A percentile compares a stretch with the other conserved stretches of the same genome.
Evolutionary conservation across 2,888 invertebrate genomes (phyloP).

Genomic region (Eupithecia centaureata): DNA sequence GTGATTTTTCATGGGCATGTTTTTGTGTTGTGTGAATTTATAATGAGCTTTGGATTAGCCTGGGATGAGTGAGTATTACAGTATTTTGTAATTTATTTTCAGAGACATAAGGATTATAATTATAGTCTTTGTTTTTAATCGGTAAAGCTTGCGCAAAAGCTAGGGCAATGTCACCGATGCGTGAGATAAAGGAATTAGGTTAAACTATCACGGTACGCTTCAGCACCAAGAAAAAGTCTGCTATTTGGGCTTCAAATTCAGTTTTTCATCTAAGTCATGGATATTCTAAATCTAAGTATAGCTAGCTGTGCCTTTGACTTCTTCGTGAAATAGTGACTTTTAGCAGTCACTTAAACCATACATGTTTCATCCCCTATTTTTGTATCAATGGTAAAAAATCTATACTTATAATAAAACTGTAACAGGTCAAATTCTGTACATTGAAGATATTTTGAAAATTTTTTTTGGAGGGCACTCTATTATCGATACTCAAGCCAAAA

Average conservation of each 20-base stretch:
- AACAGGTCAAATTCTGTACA: too few species aligned
- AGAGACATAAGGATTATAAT: not conserved
- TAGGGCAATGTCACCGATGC: not conserved
- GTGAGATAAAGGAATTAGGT: slow-evolving; percentile 10
- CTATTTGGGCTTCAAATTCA: not conserved
- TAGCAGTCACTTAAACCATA: too few species aligned
- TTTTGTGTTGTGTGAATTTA: slow-evolving; percentile 45
- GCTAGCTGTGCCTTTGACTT: too few species aligned
- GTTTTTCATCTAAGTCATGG: too few species aligned
- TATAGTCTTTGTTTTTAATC: not conserved
- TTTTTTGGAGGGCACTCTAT: too few species aligned
- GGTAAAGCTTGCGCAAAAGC: slow-evolving; percentile 3
- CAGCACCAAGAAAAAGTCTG: not conserved
- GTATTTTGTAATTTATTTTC: not conserved
- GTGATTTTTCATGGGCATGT: slow-evolving; percentile 48
- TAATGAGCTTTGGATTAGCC: slow-evolving; percentile 39
- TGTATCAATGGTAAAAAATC: too few species aligned
- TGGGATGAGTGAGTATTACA: slow-evolving; percentile 47
- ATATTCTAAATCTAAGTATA: too few species aligned
- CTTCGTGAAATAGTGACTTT: too few species aligned
- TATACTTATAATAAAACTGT: too few species aligned
- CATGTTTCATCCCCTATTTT: too few species aligned
- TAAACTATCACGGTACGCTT: not conserved
- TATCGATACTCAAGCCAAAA: too few species aligned
- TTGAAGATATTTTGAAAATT: too few species aligned